phyloP scores from a whole-genome alignment of 2,113 vertebrate species.

The Galbula dea region DNA sequence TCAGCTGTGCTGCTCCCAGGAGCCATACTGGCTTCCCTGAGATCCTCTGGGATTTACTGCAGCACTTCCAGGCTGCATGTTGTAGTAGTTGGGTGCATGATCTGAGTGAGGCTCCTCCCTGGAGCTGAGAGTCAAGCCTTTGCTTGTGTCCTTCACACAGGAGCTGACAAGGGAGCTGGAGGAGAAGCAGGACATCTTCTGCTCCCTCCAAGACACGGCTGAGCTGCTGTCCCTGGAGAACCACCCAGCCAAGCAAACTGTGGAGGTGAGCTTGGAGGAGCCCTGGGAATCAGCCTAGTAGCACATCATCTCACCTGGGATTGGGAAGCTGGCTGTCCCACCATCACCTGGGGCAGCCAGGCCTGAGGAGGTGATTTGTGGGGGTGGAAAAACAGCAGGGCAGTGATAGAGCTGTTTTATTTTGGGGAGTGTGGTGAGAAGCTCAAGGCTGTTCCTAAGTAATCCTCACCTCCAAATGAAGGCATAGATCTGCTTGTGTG shows the following conservation, averaged over 20 bases:
- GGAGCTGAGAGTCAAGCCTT: background rate
- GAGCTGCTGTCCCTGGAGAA: slow-evolving; percentile 88
- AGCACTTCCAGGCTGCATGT: fast-evolving
- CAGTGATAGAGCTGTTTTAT: background rate
- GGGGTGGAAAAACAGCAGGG: background rate
- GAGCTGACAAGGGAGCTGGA: slow-evolving; percentile 88
- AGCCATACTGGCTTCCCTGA: background rate
- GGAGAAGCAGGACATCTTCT: slow-evolving; percentile 89
- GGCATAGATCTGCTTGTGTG: fast-evolving
- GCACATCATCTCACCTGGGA: background rate
- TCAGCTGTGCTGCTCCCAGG: background rate
- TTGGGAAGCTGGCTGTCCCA: background rate
- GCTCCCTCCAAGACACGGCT: slow-evolving; percentile 88
- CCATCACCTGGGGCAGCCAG: background rate
- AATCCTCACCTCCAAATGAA: background rate
- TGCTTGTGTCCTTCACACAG: slow-evolving; percentile 60
- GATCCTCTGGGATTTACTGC: fast-evolving
- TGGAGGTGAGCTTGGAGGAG: slow-evolving; percentile 79
- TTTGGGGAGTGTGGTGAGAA: background rate
- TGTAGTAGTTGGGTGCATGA: fast-evolving
- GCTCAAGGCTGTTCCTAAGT: background rate
- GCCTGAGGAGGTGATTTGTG: background rate
- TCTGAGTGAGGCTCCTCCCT: background rate
- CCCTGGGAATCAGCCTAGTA: fast-evolving
- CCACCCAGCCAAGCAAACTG: slow-evolving; percentile 94